Evolutionary conservation across 2,888 invertebrate genomes (phyloP).

Genomic region (Polyommatus icarus): DNA sequence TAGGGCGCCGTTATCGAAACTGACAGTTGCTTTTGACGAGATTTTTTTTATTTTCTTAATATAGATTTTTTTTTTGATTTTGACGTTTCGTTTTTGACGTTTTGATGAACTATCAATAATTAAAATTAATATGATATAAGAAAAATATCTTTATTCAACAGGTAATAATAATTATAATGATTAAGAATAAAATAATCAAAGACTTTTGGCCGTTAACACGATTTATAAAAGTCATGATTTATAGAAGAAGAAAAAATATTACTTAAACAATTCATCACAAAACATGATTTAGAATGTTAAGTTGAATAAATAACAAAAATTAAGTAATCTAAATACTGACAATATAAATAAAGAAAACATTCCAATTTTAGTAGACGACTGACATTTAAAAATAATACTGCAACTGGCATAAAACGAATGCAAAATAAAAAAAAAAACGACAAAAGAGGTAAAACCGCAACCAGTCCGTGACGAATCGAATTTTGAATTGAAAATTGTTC

Average conservation of each 20-base stretch:
- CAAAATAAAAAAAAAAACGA: neutral
- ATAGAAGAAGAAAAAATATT: neutral
- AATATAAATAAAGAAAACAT: neutral
- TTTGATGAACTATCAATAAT: neutral
- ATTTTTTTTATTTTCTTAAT: neutral
- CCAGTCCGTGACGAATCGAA: constrained; percentile 25
- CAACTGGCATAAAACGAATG: neutral
- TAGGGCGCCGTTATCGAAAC: neutral
- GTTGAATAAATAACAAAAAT: neutral
- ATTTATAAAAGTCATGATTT: neutral
- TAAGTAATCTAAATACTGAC: constrained; percentile 12
- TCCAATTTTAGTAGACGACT: neutral
- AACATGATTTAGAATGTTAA: neutral
- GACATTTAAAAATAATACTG: constrained; percentile 1
- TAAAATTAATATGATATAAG: neutral
- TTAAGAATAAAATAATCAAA: too few relatives aligned
- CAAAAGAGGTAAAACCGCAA: constrained; percentile 21
- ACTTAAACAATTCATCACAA: neutral
- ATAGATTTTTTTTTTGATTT: too few relatives aligned
- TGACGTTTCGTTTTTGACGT: too few relatives aligned
- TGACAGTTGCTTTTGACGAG: constrained; percentile 12
- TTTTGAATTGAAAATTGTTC: constrained; percentile 20
- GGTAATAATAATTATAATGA: too few relatives aligned
- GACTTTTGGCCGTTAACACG: too few relatives aligned
- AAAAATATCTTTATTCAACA: neutral